Evolutionary conservation across 2,888 invertebrate species (phyloP), one percentile per base, ranked within the genome.

Genomic region (Stegophylla sp.): DNA sequence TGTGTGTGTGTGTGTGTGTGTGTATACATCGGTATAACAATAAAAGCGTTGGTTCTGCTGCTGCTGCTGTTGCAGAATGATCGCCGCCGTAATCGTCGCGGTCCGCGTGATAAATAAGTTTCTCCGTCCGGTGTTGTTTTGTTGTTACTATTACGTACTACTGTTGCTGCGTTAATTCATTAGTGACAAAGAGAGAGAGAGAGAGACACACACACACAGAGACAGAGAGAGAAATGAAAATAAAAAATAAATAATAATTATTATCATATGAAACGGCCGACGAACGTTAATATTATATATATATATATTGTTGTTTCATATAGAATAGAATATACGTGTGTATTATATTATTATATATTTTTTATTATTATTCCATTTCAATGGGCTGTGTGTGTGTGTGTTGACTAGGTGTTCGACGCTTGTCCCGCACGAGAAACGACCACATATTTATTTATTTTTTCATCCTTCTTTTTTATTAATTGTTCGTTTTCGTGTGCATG

Each of bases 321-420:
- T 15, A 48, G 15, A 3, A 9, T 15, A 67, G 41, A 72, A 7
- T 28, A 34, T 56, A 69, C n/a, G n/a, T n/a, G n/a, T 43, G 1
- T 73, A 20, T 48, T 45, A 17, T 45, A 45, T 73, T 43, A 66
- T 76, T 41, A n/a, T n/a, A n/a, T n/a, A n/a, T n/a, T n/a, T n/a
- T n/a, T n/a, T n/a, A n/a, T n/a, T n/a, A n/a, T n/a, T n/a, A n/a
- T n/a, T n/a, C n/a, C 48, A 48, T 75, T 64, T 64, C 7, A 7
- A 61, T 28, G 34, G 48, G n/a, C n/a, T 4, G 4, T 51, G 45
- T 20, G 41, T 15, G 75, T 26, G 43, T 53, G 75, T 56, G 77
- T 77, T 61, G 77, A 61, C 59, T 48, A 61, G 69, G 59, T 77
- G 77, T 77, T 67, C 53, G 76, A 43, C 66, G 53, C 66, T 76